phyloP scores from a whole-genome alignment of 2,113 vertebrate species.

The Hyaena hyaena region DNA sequence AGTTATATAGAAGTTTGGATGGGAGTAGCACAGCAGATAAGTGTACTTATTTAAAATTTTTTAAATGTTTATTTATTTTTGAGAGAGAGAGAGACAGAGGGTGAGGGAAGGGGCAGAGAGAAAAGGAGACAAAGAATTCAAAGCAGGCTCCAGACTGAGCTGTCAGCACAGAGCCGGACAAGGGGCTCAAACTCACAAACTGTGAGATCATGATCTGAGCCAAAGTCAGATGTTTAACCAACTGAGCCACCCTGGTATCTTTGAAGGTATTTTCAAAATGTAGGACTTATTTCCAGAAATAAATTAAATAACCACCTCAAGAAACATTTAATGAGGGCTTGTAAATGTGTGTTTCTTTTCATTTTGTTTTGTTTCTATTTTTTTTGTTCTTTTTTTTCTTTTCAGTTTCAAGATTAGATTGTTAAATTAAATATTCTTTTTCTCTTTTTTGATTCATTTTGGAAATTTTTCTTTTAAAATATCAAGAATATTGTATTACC shows the following conservation, averaged over 20 bases:
- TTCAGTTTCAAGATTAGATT: neutral
- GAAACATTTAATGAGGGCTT: slow-evolving; percentile 1
- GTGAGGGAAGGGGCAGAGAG: no score
- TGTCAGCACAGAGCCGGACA: no score
- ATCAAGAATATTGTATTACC: neutral
- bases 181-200: no score
- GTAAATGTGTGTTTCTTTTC: neutral
- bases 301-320: neutral
- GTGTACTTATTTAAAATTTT: neutral
- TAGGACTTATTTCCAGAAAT: neutral
- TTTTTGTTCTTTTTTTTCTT: neutral
- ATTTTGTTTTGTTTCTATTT: neutral
- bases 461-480: slow-evolving; percentile 41
- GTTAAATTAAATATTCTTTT: neutral
- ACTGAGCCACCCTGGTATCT: no score
- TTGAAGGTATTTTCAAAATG: neutral
- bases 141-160: no score
- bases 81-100: no score
- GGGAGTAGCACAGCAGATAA: neutral
- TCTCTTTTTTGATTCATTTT: neutral
- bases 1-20: neutral
- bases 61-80: no score
- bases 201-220: no score
- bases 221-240: no score
- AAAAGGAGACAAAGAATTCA: no score